These are phyloP conservation scores for Unio pictorum DNA, from an alignment of 2,888 invertebrate species.

Conservation along the genomic window DNA sequence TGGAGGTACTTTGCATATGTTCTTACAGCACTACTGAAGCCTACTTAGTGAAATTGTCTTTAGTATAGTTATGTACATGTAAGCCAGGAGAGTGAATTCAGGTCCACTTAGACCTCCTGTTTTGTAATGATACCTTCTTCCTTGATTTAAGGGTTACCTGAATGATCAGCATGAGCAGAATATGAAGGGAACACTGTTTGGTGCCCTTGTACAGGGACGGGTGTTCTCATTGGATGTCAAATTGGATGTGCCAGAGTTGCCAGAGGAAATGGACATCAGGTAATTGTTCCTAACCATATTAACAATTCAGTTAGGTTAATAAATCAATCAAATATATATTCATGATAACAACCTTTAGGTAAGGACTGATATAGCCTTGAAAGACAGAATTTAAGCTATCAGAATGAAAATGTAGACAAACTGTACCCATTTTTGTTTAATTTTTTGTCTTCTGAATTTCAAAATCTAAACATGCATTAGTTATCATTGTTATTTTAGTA, in stretches of 20 bases:
- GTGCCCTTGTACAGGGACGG: constrained; percentile 55
- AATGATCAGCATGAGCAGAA: constrained; percentile 52
- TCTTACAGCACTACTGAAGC: no score
- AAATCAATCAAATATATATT: no score
- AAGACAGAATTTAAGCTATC: no score
- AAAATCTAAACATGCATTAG: no score
- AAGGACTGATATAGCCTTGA: no score
- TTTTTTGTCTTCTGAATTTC: no score
- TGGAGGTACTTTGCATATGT: no score
- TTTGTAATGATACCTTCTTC: not conserved
- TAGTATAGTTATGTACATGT: not conserved
- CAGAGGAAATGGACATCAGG: constrained; percentile 37
- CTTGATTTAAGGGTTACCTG: constrained; percentile 37
- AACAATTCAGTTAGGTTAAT: not conserved
- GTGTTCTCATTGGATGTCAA: constrained; percentile 45
- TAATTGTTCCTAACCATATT: constrained; percentile 6
- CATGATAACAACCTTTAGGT: no score
- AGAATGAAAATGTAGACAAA: no score
- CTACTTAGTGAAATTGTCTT: no score
- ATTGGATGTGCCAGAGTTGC: constrained; percentile 58
- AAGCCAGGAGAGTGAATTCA: not conserved
- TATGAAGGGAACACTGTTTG: constrained; percentile 54
- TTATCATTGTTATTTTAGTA: no score
- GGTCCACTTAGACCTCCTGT: not conserved
- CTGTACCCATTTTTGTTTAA: no score